Evolutionary conservation across 1,140 invertebrate species (phyloP), one percentile per base, ranked within the genome.

Genomic region (Epicauta chinensis): DNA sequence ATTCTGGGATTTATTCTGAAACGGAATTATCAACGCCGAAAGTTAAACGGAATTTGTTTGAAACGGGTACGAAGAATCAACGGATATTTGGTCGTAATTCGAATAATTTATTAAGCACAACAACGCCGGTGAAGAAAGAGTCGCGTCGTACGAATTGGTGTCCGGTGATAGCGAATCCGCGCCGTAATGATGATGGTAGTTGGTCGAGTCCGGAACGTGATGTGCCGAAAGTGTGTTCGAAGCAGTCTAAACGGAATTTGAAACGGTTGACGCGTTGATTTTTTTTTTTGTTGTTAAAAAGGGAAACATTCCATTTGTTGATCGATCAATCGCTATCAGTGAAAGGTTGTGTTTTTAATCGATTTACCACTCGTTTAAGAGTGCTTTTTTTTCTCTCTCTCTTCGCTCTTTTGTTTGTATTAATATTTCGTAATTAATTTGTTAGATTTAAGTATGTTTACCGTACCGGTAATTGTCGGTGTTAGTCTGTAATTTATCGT

Each of bases 211-310:
- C 60, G 0, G 23, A 23, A 23, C 4, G 23, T 3, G 23, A 23
- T 5, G 7, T 23, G 7, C 60, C 60, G 1, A 59, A 53, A 54
- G 16, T 49, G 4, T 48, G 62, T 31, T 62, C 62, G 2, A 60
- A 59, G 44, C 55, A 64, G 41, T 62, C 56, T 37, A 60, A 62
- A 38, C 53, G 41, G 34, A 64, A 56, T 51, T 37, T 64, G 13
- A 64, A 64, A 42, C 48, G 62, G 39, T 49, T 64, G 34, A 64
- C 62, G 3, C 54, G 58, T 51, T 62, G 32, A 56, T 31, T 34
- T 23, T 23, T 23, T 31, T 34, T 23, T 23, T 23, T 3, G 23
- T 3, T 5, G 23, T 23, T 23, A 23, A 5, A 23, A 23, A 23
- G 23, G 7, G 4, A 3, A 23, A 23, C 23, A 23, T 23, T 23